A percentile compares a stretch with the other conserved stretches of the same genome.
Conservation (phyloP, 2,113 vertebrate genomes). For the Theropithecus gelada region DNA sequence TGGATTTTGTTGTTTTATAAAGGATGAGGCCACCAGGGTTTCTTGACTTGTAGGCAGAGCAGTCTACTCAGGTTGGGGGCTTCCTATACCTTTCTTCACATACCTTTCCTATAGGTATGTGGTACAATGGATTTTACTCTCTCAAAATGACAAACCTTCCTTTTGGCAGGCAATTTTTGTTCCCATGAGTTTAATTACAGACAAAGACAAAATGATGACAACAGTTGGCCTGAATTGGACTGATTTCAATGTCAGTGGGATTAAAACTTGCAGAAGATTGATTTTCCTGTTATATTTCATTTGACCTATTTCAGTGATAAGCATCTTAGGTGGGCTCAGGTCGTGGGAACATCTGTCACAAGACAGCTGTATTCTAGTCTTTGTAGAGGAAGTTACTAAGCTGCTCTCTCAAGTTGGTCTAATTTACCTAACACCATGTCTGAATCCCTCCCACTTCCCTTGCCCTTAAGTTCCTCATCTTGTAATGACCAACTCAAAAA, state of each 20-base stretch:
- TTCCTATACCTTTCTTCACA: neutral
- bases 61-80: neutral
- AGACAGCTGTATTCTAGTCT: neutral
- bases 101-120: neutral
- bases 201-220: conserved; percentile 16
- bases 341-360: neutral
- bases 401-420: neutral
- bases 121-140: neutral
- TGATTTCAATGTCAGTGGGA: neutral
- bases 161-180: neutral
- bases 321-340: neutral
- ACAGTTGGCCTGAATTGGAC: neutral
- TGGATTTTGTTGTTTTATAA: neutral
- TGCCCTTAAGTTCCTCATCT: neutral
- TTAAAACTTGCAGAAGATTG: conserved; percentile 20
- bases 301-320: conserved; percentile 14
- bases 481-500: conserved; percentile 16
- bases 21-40: neutral
- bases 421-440: neutral
- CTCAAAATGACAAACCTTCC: neutral
- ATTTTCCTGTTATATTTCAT: conserved; percentile 6
- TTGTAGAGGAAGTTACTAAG: neutral
- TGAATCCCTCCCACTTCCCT: neutral
- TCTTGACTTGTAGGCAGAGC: neutral
- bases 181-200: neutral